Evolutionary conservation across 92 coral and sea anemone genomes (phyloP).

Genomic region (Scolanthus callimorphus): DNA sequence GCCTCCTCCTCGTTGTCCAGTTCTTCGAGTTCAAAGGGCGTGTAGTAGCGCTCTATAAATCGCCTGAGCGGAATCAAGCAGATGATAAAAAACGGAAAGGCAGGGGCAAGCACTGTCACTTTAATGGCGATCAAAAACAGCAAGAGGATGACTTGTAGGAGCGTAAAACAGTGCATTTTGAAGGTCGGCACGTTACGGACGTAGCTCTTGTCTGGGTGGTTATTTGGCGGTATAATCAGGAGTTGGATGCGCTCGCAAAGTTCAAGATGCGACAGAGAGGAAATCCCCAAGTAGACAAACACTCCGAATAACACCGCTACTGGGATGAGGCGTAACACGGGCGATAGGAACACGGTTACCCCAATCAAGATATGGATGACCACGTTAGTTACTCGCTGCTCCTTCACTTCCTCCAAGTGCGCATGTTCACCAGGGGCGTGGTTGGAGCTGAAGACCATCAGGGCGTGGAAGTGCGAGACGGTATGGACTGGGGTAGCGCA

Average conservation of each 20-base stretch:
- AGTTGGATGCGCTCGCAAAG: slow-evolving; percentile 82
- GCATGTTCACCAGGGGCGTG: slow-evolving; percentile 98
- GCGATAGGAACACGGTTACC: slow-evolving; percentile 70
- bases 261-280: slow-evolving; percentile 89
- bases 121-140: slow-evolving; percentile 65
- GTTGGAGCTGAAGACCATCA: slow-evolving; percentile 76
- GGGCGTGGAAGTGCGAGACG: slow-evolving; percentile 89
- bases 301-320: slow-evolving; percentile 93
- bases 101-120: slow-evolving; percentile 67
- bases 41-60: slow-evolving; percentile 70
- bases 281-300: slow-evolving; percentile 85
- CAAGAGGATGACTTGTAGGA: slow-evolving; percentile 80
- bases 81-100: slow-evolving; percentile 80
- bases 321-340: slow-evolving; percentile 84
- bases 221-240: slow-evolving; percentile 68
- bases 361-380: slow-evolving; percentile 92
- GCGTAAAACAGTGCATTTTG: slow-evolving; percentile 89
- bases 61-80: slow-evolving; percentile 89
- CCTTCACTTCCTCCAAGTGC: slow-evolving; percentile 72
- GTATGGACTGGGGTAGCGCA: slow-evolving; percentile 99
- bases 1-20: slow-evolving; percentile 93
- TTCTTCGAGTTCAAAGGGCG: slow-evolving; percentile 71
- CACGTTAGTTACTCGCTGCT: slow-evolving; percentile 90
- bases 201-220: slow-evolving; percentile 83
- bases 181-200: slow-evolving; percentile 78